Conservation (phyloP, 2,113 vertebrate genomes). For the Peromyscus polionotus region DNA sequence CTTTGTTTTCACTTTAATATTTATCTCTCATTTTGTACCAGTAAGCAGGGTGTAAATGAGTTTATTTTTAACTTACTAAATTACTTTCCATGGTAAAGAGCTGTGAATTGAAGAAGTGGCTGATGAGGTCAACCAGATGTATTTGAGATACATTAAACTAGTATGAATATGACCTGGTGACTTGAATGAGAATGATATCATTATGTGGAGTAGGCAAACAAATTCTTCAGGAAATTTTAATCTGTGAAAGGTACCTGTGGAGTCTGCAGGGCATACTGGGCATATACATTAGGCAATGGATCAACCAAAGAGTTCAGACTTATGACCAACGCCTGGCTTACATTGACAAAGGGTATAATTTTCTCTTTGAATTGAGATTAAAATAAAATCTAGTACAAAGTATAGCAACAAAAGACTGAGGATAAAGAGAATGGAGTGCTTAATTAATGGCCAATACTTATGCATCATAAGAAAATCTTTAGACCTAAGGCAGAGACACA, state of each 20-base stretch:
- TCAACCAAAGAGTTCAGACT: constrained; percentile 11
- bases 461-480: not conserved
- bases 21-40: not conserved
- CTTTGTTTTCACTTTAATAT: not conserved
- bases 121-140: not conserved
- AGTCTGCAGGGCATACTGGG: not conserved
- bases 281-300: not conserved
- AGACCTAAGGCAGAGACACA: not conserved
- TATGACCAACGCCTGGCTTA: not conserved
- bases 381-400: not conserved
- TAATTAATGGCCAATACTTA: not conserved
- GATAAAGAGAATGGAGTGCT: not conserved
- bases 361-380: not conserved
- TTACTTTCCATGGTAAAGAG: constrained; percentile 21
- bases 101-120: not conserved
- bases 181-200: not conserved
- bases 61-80: not conserved
- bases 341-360: constrained; percentile 24
- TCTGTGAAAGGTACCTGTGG: not conserved
- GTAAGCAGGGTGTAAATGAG: not conserved
- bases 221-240: not conserved
- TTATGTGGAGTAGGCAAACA: not conserved
- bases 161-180: not conserved
- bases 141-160: constrained; percentile 17
- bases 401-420: not conserved